Evolutionary conservation across 1,140 invertebrate genomes (phyloP).

Genomic region (Chionoecetes opilio): DNA sequence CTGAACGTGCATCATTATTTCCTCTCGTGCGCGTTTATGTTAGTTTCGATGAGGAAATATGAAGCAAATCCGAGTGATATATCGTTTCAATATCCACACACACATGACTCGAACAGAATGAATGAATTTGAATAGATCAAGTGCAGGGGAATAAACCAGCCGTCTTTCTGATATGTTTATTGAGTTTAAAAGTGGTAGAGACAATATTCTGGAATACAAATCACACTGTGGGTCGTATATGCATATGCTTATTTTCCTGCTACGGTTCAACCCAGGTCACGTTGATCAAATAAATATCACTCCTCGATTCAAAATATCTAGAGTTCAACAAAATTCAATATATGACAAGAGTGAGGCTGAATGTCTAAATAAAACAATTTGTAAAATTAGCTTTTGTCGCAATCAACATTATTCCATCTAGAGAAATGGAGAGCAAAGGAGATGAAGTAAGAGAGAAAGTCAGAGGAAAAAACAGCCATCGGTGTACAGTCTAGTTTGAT

Average conservation of each 20-base stretch:
- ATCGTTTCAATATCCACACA: constrained; percentile 29
- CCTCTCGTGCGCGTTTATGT: neutral
- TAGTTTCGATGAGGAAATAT: neutral
- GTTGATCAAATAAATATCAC: neutral
- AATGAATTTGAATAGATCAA: constrained; percentile 9
- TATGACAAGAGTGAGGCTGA: neutral
- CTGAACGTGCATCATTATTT: constrained; percentile 27
- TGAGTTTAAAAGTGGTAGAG: neutral
- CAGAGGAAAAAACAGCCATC: neutral
- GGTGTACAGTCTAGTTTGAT: neutral
- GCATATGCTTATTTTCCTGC: neutral
- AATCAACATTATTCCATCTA: constrained; percentile 3
- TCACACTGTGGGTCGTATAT: neutral
- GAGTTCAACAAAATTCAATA: neutral
- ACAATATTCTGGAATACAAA: constrained; percentile 19
- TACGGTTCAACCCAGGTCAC: neutral
- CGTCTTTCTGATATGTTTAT: constrained; percentile 21
- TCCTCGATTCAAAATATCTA: neutral
- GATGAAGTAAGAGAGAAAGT: neutral
- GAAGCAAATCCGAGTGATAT: neutral
- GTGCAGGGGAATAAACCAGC: constrained; percentile 2
- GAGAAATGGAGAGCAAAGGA: neutral
- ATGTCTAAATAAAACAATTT: constrained; percentile 11
- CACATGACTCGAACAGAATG: neutral
- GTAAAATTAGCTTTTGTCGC: constrained; percentile 9